phyloP scores from a whole-genome alignment of 2,888 invertebrate species.

The Clusia tigrina region DNA sequence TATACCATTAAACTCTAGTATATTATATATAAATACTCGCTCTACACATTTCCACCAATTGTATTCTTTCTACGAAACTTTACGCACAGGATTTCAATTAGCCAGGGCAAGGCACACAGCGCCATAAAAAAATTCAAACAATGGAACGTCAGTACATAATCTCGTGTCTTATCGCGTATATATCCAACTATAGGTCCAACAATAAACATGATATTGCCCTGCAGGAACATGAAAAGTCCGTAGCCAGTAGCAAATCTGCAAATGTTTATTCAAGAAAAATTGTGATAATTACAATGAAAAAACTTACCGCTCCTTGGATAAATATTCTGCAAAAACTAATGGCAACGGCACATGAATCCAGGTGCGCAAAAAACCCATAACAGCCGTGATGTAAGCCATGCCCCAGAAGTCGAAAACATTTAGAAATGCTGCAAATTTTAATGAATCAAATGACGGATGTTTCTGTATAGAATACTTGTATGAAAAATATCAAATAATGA shows the following conservation, averaged over 20 bases:
- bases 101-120: constrained; percentile 75
- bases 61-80: constrained; percentile 46
- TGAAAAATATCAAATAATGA: too few species aligned
- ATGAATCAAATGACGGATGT: too few species aligned
- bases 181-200: constrained; percentile 75
- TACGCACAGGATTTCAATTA: constrained; percentile 67
- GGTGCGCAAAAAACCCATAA: constrained; percentile 75
- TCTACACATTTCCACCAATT: constrained; percentile 29
- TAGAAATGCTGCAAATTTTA: too few species aligned
- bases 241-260: constrained; percentile 74
- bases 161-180: constrained; percentile 70
- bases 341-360: constrained; percentile 76
- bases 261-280: constrained; percentile 4
- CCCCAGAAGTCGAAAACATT: constrained; percentile 66
- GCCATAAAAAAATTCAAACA: constrained; percentile 73
- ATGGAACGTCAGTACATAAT: constrained; percentile 73
- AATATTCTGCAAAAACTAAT: constrained; percentile 74
- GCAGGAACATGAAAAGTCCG: constrained; percentile 76
- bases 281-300: neutral
- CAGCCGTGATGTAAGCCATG: constrained; percentile 69
- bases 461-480: too few species aligned
- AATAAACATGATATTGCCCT: constrained; percentile 73
- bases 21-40: too few species aligned
- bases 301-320: constrained; percentile 68
- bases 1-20: too few species aligned